phyloP scores from a whole-genome alignment of 1,140 invertebrate genomes.

The Aphaenogaster floridana region DNA sequence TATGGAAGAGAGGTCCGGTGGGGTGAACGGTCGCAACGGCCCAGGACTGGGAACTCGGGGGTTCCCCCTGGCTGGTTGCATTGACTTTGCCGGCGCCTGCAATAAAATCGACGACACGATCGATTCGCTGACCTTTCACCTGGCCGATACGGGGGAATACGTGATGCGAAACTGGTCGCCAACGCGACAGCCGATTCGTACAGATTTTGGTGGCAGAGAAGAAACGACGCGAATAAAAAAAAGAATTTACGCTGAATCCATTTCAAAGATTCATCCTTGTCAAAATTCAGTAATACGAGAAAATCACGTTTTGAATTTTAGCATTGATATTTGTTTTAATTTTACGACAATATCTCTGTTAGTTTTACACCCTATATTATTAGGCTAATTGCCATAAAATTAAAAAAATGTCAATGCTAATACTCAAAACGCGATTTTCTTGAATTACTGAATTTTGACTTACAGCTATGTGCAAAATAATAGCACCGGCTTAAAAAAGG shows the following conservation, averaged over 20 bases:
- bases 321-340: no score
- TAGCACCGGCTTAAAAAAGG: no score
- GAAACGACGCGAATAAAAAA: neutral
- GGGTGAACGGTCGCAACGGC: constrained; percentile 82
- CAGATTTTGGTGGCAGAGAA: neutral
- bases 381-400: no score
- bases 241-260: neutral
- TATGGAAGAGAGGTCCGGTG: constrained; percentile 84
- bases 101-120: constrained; percentile 42
- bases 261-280: neutral
- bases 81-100: constrained; percentile 83
- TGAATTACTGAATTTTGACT: no score
- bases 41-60: constrained; percentile 79
- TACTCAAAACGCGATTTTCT: no score
- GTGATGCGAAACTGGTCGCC: neutral
- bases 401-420: no score
- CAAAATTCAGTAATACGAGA: no score
- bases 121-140: neutral
- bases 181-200: neutral
- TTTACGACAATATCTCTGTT: no score
- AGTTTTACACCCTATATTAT: no score
- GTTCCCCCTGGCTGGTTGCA: constrained; percentile 83
- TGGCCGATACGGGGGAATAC: neutral
- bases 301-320: no score
- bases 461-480: no score